These are phyloP conservation scores for Homarus gammarus DNA, from an alignment of 2,888 invertebrate species.

Conservation along the genomic window DNA sequence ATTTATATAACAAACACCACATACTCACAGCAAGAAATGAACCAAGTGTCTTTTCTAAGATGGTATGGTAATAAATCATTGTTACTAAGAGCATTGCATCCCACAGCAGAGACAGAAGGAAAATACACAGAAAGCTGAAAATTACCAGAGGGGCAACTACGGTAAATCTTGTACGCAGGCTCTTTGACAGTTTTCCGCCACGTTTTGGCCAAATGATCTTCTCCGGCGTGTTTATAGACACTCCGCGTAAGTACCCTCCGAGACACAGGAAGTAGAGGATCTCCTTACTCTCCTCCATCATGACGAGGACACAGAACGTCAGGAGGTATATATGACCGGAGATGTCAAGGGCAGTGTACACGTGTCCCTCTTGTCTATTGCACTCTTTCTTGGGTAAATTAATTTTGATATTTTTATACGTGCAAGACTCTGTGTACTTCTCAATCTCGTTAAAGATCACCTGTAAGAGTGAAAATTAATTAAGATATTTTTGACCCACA, in stretches of 20 bases:
- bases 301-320: constrained; percentile 64
- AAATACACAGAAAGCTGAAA: constrained; percentile 25
- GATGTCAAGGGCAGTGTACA: constrained; percentile 71
- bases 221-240: background rate
- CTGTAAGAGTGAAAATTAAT: constrained; percentile 52
- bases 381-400: constrained; percentile 62
- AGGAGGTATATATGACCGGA: constrained; percentile 72
- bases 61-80: constrained; percentile 72
- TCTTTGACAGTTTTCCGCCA: background rate
- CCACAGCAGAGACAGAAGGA: constrained; percentile 59
- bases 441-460: constrained; percentile 63
- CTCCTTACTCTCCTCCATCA: constrained; percentile 73
- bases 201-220: background rate
- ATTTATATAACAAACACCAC: constrained; percentile 41
- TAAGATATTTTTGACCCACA: too few relatives aligned
- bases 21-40: constrained; percentile 37
- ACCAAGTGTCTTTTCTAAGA: constrained; percentile 67
- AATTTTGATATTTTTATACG: constrained; percentile 30
- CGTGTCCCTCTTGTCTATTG: constrained; percentile 33
- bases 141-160: constrained; percentile 39
- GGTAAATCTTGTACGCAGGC: background rate
- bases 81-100: constrained; percentile 71
- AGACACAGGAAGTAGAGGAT: constrained; percentile 58
- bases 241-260: constrained; percentile 14
- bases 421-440: constrained; percentile 55